phyloP scores from a whole-genome alignment of 2,113 vertebrate genomes.

The Bos taurus region DNA sequence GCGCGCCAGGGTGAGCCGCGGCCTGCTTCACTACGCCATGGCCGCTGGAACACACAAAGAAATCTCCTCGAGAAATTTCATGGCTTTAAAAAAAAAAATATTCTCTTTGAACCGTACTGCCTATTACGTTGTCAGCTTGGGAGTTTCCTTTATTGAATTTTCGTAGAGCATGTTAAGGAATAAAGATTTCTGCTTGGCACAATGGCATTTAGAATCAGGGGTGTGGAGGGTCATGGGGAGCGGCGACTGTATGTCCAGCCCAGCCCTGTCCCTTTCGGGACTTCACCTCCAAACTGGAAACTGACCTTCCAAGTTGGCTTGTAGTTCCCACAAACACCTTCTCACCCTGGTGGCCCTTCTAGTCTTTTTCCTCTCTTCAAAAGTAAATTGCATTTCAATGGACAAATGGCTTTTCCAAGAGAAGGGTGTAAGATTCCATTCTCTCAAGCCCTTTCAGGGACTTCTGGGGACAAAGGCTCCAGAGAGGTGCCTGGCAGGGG shows the following conservation, averaged over 20 bases:
- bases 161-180: background rate
- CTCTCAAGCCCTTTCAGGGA: background rate
- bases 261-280: conserved; percentile 52
- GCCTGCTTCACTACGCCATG: conserved; percentile 39
- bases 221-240: background rate
- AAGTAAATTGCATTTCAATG: conserved; percentile 1
- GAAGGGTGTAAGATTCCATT: conserved; percentile 4
- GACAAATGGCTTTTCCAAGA: conserved; percentile 16
- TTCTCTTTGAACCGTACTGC: background rate
- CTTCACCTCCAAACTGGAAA: conserved; percentile 54
- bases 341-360: conserved; percentile 33
- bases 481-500: background rate
- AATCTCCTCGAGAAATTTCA: conserved; percentile 27
- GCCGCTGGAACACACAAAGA: conserved; percentile 49
- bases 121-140: background rate
- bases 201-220: background rate
- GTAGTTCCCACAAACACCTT: conserved; percentile 42
- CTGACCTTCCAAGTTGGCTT: conserved; percentile 61
- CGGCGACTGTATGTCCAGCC: background rate
- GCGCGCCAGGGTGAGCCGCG: background rate
- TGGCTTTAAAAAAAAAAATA: background rate
- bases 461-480: background rate
- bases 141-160: background rate
- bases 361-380: background rate
- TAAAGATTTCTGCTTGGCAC: background rate